Conservation (phyloP, 2,797 vertebrate genomes). For the Megalops cyprinoides region DNA sequence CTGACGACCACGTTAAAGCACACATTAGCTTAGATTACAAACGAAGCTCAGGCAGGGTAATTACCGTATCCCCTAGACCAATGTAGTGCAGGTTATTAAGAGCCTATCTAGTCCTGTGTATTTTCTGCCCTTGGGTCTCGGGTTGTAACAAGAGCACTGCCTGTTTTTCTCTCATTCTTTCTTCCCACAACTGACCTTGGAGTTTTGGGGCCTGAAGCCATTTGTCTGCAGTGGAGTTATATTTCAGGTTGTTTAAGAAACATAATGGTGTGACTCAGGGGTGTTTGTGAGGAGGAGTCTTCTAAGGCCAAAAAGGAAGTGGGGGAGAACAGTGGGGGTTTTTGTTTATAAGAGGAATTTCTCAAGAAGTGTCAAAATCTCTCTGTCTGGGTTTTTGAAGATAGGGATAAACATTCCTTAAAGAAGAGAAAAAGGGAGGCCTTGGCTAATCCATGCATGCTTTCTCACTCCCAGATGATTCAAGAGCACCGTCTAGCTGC, state of each 20-base stretch:
- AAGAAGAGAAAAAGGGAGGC: not conserved
- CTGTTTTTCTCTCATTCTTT: not conserved
- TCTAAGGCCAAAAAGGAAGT: conserved; percentile 5
- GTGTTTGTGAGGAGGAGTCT: not conserved
- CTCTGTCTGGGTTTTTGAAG: not conserved
- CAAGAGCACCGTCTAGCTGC: not conserved
- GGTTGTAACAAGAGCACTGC: not conserved
- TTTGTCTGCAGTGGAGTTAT: conserved; percentile 2
- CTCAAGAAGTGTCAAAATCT: conserved; percentile 20
- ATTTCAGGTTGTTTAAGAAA: conserved; percentile 20
- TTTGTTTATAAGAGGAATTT: conserved; percentile 19
- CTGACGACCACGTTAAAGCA: no score
- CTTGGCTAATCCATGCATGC: not conserved
- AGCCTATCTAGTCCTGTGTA: no score
- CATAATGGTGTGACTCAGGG: not conserved
- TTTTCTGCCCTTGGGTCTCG: no score
- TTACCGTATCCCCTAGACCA: no score
- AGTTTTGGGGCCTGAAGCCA: not conserved
- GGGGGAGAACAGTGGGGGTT: not conserved
- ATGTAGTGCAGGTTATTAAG: no score
- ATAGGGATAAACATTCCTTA: not conserved
- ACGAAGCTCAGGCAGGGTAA: no score
- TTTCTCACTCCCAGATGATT: not conserved
- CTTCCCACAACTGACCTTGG: not conserved
- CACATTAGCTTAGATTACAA: no score